These are phyloP conservation scores for Manis pentadactyla DNA, from an alignment of 2,797 vertebrate genomes.

Conservation along the genomic window DNA sequence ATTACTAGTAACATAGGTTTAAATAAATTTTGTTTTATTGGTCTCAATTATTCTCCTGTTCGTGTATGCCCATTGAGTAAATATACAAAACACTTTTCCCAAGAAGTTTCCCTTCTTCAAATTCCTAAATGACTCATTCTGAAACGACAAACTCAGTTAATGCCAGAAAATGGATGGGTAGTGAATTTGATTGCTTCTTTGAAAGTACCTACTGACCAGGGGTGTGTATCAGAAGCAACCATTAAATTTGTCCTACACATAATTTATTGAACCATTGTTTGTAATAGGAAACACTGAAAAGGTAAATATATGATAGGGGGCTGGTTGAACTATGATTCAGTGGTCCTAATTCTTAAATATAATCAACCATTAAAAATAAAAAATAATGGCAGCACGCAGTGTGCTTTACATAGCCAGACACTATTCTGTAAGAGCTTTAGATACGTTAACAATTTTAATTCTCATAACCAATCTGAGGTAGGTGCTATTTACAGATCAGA, in stretches of 20 bases:
- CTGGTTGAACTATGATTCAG: background rate
- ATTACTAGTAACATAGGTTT: background rate
- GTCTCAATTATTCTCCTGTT: background rate
- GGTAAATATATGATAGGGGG: background rate
- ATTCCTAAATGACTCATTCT: background rate
- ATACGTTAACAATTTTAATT: background rate
- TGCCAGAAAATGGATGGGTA: background rate
- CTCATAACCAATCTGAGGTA: background rate
- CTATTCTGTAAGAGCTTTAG: background rate
- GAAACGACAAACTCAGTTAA: background rate
- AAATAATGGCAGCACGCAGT: background rate
- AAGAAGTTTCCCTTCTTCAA: background rate
- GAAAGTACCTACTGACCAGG: background rate
- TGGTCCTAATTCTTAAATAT: background rate
- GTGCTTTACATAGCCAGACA: background rate
- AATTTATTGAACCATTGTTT: background rate
- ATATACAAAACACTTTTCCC: background rate
- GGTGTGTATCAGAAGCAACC: background rate
- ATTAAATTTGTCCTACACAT: background rate
- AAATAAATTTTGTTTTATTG: background rate
- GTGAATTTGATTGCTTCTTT: background rate
- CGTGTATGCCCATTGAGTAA: background rate
- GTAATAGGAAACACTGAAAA: background rate
- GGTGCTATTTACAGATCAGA: background rate
- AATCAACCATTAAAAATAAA: background rate